Evolutionary conservation across 2,113 vertebrate species (phyloP).

Genomic region (human (Homo sapiens)): GRCh38 chr5:141713501-141714000

Average conservation of each 20-base stretch:
- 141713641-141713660: neutral
- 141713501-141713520: too few relatives aligned
- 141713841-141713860: neutral
- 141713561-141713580: too few relatives aligned
- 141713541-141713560: too few relatives aligned
- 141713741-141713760: neutral
- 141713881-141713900: neutral
- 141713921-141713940: neutral
- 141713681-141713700: neutral
- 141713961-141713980: neutral
- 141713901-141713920: neutral
- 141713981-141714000: neutral
- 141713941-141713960: neutral
- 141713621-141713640: slow-evolving; percentile 4
- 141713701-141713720: neutral
- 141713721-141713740: neutral
- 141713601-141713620: neutral
- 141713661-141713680: neutral
- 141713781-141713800: neutral
- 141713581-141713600: too few relatives aligned
- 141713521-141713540: too few relatives aligned
- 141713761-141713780: neutral
- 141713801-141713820: rapidly evolving
- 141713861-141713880: neutral
- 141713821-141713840: neutral